phyloP scores from a whole-genome alignment of 2,113 vertebrate species.

The Cephalopholis sonnerati region DNA sequence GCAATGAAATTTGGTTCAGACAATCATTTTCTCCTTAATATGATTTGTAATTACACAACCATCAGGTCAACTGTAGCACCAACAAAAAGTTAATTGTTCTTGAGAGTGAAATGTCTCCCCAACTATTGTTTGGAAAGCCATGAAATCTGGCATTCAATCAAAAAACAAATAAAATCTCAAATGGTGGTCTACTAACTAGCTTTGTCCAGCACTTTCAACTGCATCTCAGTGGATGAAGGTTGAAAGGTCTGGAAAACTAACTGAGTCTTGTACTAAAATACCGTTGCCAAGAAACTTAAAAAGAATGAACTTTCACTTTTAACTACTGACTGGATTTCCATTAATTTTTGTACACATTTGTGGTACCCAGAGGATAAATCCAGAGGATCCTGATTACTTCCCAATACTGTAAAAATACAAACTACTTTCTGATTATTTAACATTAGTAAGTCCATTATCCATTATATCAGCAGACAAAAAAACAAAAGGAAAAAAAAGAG shows the following conservation, averaged over 20 bases:
- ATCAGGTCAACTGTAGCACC: too few relatives aligned
- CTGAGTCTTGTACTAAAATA: neutral
- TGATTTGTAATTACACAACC: too few relatives aligned
- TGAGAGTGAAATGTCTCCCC: neutral
- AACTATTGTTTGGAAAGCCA: neutral
- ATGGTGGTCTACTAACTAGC: neutral
- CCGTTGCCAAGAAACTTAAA: neutral
- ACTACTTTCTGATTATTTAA: neutral
- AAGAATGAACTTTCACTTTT: neutral
- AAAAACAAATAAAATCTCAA: neutral
- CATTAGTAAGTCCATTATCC: neutral
- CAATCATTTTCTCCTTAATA: too few relatives aligned
- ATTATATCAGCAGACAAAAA: neutral
- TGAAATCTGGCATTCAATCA: neutral
- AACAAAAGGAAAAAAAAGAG: neutral
- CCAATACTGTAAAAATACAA: neutral
- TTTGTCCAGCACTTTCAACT: neutral
- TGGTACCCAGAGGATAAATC: neutral
- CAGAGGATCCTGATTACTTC: neutral
- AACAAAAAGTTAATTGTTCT: neutral
- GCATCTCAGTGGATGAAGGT: neutral
- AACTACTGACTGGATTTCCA: too few relatives aligned
- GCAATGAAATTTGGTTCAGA: too few relatives aligned
- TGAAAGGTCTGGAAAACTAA: neutral
- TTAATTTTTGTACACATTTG: too few relatives aligned